A percentile compares a stretch with the other conserved stretches of the same genome.
Evolutionary conservation across 2,888 invertebrate genomes (phyloP).

Genomic region (Acleris cristana): DNA sequence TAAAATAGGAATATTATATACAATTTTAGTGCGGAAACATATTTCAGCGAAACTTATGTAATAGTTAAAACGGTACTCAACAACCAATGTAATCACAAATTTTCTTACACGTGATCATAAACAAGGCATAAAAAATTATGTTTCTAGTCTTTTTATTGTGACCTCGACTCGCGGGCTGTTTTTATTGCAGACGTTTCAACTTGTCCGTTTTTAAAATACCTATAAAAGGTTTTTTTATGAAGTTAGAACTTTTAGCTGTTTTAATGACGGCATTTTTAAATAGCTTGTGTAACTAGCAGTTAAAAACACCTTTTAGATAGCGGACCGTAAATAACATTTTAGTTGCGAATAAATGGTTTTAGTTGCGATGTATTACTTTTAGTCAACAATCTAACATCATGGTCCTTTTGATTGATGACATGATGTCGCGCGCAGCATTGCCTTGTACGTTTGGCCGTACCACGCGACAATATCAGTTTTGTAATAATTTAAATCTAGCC

Average conservation of each 20-base stretch:
- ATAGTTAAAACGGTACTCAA: slow-evolving; percentile 17
- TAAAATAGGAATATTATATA: background rate
- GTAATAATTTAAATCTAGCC: slow-evolving; percentile 58
- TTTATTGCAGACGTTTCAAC: slow-evolving; percentile 21
- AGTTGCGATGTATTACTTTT: too few species aligned
- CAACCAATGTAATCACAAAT: slow-evolving; percentile 20
- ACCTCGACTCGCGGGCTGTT: slow-evolving; percentile 16
- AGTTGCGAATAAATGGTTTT: too few species aligned
- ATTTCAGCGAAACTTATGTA: slow-evolving; percentile 11
- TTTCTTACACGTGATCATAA: slow-evolving; percentile 23
- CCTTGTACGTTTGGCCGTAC: background rate
- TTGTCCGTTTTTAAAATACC: slow-evolving; percentile 33
- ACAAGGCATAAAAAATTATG: slow-evolving; percentile 30
- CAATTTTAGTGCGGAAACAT: slow-evolving; percentile 21
- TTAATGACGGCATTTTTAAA: slow-evolving; percentile 14
- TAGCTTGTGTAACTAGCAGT: slow-evolving; percentile 13
- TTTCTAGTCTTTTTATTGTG: slow-evolving; percentile 28
- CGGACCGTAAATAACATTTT: too few species aligned
- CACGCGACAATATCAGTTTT: slow-evolving; percentile 27
- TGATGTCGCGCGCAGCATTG: too few species aligned
- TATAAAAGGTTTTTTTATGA: slow-evolving; percentile 19
- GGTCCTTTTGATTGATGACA: background rate
- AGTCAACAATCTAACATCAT: too few species aligned
- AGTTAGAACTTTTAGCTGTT: slow-evolving; percentile 21
- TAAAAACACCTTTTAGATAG: too few species aligned